Evolutionary conservation across 1,140 invertebrate genomes (phyloP), one percentile per base, ranked within the genome.

Genomic region (Ceratina australensis): DNA sequence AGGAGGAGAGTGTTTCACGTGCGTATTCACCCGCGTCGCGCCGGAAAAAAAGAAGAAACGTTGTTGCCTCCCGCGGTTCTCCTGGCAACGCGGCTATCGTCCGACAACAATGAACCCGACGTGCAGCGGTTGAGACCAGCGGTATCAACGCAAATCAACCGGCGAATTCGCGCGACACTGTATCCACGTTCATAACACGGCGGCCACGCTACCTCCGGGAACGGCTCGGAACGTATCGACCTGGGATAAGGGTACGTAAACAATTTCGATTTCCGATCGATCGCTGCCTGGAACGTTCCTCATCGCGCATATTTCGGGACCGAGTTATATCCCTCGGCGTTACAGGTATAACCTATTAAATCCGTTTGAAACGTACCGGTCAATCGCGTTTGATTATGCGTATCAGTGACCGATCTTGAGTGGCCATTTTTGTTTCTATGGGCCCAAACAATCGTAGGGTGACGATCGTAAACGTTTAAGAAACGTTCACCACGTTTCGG

Each of bases 391-490:
- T 8, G 33, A 57, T 67, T 18, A 33, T 13, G 42, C 15, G 8
- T 33, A 68, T 33, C 18, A 7, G 12, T 65, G 61, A 49, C 52
- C 49, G 49, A 57, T 49, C 3, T 8, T 16, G 12, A 28, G 69
- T 72, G 54, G 72, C 72, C 72, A 74, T 74, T 74, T 74, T 74
- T 65, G 28, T 74, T 66, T 54, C 33, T 24, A 65, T 54, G 26
- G 24, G 1, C n/a, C 16, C 13, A 12, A 42, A 42, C 20, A 50
- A 24, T 50, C 22, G 20, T 50, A 15, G 10, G 12, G 22, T 65
- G 20, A 50, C 63, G 50, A 15, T 47, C 5, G 22, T 26, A 42
- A 42, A 42, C 33, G 4, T 8, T 5, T 5, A 20, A 15, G 20
- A 26, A 22, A 65, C 47, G 22, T 50, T 65, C 24, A n/a, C 15